These are phyloP conservation scores for Micrastur ruficollis DNA, from an alignment of 2,797 vertebrate species.

Conservation along the genomic window DNA sequence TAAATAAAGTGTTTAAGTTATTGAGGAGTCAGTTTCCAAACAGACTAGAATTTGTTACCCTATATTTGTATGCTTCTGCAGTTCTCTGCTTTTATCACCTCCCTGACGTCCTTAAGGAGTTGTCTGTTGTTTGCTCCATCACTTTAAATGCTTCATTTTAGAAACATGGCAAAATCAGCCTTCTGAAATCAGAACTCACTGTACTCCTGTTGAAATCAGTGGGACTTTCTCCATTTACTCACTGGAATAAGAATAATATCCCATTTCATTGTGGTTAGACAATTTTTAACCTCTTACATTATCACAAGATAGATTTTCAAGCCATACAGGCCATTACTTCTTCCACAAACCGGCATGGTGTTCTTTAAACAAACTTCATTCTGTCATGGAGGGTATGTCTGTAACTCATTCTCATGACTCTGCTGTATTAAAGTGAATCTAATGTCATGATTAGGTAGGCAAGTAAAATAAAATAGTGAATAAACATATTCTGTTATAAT, in stretches of 20 bases:
- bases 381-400: background rate
- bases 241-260: background rate
- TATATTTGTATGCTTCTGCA: background rate
- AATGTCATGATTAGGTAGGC: background rate
- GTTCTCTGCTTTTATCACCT: background rate
- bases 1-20: background rate
- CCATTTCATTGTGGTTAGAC: background rate
- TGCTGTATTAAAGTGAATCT: background rate
- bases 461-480: background rate
- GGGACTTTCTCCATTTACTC: background rate
- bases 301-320: background rate
- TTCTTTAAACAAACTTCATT: background rate
- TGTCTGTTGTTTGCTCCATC: accelerated
- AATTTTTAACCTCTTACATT: background rate
- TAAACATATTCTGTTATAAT: background rate
- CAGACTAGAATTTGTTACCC: background rate
- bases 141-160: background rate
- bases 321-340: background rate
- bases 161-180: background rate
- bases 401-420: background rate
- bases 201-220: background rate
- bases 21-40: background rate
- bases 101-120: background rate
- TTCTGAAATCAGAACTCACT: background rate
- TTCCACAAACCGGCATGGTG: background rate